phyloP scores from a whole-genome alignment of 2,797 vertebrate species.

The Momotus momota region DNA sequence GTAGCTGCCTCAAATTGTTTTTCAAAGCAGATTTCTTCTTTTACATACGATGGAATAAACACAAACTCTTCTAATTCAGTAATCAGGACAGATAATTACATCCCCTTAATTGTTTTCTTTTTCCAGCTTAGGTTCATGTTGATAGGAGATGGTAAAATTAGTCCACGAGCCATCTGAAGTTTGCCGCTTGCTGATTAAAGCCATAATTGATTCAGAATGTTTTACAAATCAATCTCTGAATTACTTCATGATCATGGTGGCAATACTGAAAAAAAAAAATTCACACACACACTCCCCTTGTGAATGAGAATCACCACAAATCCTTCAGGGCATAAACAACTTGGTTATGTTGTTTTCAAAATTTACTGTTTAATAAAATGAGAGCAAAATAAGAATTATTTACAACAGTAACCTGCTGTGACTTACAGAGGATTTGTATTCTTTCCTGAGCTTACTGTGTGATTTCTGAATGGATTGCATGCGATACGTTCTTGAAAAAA shows the following conservation, averaged over 20 bases:
- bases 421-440: not conserved
- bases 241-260: slow-evolving; percentile 68
- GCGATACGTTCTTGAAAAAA: not conserved
- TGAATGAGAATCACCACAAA: slow-evolving; percentile 38
- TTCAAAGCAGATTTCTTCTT: slow-evolving; percentile 53
- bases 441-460: not conserved
- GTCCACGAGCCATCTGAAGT: slow-evolving; percentile 76
- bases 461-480: not conserved
- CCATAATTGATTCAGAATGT: slow-evolving; percentile 79
- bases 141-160: slow-evolving; percentile 78
- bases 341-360: slow-evolving; percentile 14
- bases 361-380: slow-evolving; percentile 23
- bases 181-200: slow-evolving; percentile 80
- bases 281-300: not conserved
- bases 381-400: not conserved
- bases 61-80: slow-evolving; percentile 72
- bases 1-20: slow-evolving; percentile 33
- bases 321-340: slow-evolving; percentile 32
- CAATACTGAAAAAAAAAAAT: slow-evolving; percentile 40
- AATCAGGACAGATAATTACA: slow-evolving; percentile 81
- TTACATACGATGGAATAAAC: slow-evolving; percentile 51
- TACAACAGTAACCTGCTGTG: not conserved
- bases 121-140: slow-evolving; percentile 70
- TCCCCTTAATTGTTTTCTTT: slow-evolving; percentile 77
- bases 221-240: slow-evolving; percentile 80